Evolutionary conservation across 2,113 vertebrate genomes (phyloP).

Genomic region (Crocuta crocuta): DNA sequence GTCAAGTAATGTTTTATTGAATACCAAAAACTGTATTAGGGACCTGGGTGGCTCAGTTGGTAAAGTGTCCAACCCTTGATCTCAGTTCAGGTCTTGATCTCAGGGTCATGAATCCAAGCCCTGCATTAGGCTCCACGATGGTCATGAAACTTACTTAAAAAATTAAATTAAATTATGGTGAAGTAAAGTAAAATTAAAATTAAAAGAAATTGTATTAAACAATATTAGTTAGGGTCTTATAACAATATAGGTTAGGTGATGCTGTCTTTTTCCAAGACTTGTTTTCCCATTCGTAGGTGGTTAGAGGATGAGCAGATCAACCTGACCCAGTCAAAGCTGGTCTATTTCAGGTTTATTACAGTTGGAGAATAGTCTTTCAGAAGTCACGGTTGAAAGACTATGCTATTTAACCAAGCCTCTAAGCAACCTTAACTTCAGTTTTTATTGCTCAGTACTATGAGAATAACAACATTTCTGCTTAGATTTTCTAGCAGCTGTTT

Average conservation of each 20-base stretch:
- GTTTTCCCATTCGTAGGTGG: background rate
- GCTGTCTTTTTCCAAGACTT: background rate
- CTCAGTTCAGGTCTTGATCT: too few relatives aligned
- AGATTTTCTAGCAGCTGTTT: background rate
- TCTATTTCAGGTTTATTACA: background rate
- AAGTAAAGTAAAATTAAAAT: too few relatives aligned
- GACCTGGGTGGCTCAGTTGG: too few relatives aligned
- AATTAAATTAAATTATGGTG: too few relatives aligned
- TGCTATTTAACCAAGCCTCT: background rate
- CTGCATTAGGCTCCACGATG: too few relatives aligned
- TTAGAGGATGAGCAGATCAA: background rate
- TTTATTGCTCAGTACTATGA: background rate
- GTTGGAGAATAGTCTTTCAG: background rate
- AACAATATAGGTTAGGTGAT: background rate
- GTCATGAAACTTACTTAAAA: too few relatives aligned
- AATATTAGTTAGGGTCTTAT: background rate
- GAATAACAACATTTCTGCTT: background rate
- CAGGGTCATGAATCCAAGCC: too few relatives aligned
- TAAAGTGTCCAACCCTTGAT: too few relatives aligned
- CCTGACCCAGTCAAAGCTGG: background rate
- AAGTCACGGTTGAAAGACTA: background rate
- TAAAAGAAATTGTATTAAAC: background rate
- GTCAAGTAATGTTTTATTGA: background rate
- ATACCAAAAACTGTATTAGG: background rate
- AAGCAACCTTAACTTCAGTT: background rate